These are phyloP conservation scores for Druon quercuslanigerum DNA, from an alignment of 1,140 invertebrate species.

Conservation along the genomic window DNA sequence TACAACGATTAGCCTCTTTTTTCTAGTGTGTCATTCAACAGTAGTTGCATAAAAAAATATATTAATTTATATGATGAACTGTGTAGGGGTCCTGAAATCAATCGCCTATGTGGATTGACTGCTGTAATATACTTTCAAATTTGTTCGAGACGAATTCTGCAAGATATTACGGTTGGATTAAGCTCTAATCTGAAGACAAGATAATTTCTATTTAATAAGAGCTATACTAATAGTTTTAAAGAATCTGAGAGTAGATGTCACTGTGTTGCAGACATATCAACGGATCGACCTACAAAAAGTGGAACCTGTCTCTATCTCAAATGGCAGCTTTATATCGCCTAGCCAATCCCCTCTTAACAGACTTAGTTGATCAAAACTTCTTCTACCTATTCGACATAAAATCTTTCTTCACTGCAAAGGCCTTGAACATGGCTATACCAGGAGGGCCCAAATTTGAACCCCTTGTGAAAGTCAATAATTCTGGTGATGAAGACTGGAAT, in stretches of 20 bases:
- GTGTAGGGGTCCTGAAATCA: conserved; percentile 85
- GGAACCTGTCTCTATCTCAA: conserved; percentile 96
- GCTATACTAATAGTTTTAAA: conserved; percentile 28
- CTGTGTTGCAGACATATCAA: conserved; percentile 89
- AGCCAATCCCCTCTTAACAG: conserved; percentile 98
- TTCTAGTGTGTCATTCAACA: neutral
- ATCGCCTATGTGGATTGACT: conserved; percentile 78
- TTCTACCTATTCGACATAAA: conserved; percentile 99
- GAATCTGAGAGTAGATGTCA: conserved; percentile 31
- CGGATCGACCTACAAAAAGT: conserved; percentile 96
- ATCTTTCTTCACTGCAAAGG: conserved; percentile 99
- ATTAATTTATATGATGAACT: conserved; percentile 76
- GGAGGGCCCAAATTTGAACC: conserved; percentile 99
- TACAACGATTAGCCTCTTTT: no score
- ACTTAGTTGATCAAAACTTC: conserved; percentile 98
- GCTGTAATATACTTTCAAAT: conserved; percentile 50
- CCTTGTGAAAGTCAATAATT: conserved; percentile 97
- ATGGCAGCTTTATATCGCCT: conserved; percentile 98
- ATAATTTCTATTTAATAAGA: neutral
- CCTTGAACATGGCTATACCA: conserved; percentile 99
- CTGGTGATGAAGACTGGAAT: conserved; percentile 99
- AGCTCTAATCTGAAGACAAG: conserved; percentile 67
- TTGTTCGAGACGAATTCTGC: conserved; percentile 66
- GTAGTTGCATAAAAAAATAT: conserved; percentile 9
- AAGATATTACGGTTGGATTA: conserved; percentile 64